Evolutionary conservation across 1,140 invertebrate genomes (phyloP).

Genomic region (Trachymyrmex septentrionalis): DNA sequence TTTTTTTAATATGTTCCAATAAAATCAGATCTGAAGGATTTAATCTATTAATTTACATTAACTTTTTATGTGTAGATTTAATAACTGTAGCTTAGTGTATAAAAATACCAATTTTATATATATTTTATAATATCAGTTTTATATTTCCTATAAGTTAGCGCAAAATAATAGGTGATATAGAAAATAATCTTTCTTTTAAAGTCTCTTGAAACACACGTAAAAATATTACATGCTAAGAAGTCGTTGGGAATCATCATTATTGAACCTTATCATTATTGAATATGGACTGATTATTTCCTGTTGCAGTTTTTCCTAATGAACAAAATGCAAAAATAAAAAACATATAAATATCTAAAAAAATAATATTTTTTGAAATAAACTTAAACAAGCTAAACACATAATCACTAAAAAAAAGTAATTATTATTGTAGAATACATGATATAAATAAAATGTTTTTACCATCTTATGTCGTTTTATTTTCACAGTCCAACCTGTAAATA

Average conservation of each 20-base stretch:
- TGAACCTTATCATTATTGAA: neutral
- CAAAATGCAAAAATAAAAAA: neutral
- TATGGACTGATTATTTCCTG: neutral
- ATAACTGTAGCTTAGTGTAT: neutral
- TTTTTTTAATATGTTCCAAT: no score
- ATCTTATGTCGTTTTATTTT: neutral
- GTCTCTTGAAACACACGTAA: neutral
- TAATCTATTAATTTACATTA: neutral
- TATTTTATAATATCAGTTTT: no score
- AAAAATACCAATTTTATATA: slow-evolving; percentile 23
- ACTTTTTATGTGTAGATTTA: neutral
- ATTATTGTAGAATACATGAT: neutral
- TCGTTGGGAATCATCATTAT: no score
- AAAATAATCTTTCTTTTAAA: slow-evolving; percentile 9
- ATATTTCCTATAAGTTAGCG: neutral
- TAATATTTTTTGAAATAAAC: neutral
- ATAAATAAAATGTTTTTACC: neutral
- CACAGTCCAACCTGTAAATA: neutral
- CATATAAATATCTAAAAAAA: neutral
- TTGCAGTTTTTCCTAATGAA: neutral
- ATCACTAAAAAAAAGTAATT: neutral
- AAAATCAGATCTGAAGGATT: no score
- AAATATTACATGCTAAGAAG: neutral
- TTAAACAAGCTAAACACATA: neutral
- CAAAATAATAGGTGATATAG: neutral